A percentile compares a stretch with the other conserved stretches of the same genome.
These are phyloP conservation scores for Trissoscelio sp. DNA, from an alignment of 2,888 invertebrate genomes.

Conservation along the genomic window DNA sequence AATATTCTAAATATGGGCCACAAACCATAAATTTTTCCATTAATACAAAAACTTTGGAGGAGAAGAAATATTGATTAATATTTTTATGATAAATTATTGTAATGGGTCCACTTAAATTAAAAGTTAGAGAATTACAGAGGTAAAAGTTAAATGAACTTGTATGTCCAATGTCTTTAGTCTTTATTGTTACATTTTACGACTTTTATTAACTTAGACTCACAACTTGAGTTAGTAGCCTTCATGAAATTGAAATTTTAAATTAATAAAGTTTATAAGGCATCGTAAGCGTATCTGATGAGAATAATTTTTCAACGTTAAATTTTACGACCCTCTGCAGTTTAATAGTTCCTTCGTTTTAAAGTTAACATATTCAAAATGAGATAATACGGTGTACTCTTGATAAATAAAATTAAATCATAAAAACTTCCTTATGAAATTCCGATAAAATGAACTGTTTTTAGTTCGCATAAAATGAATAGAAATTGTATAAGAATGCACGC, in stretches of 20 bases:
- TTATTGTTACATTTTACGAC: slow-evolving; percentile 9
- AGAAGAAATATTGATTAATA: no score
- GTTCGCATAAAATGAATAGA: background rate
- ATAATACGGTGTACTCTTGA: slow-evolving; percentile 1
- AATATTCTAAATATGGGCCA: no score
- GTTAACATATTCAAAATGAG: slow-evolving; percentile 9
- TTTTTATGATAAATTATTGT: no score
- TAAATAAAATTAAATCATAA: slow-evolving; percentile 18
- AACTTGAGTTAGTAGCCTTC: background rate
- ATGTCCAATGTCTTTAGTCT: background rate
- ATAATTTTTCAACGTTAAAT: slow-evolving; percentile 28
- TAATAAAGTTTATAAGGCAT: slow-evolving; percentile 36
- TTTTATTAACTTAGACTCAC: slow-evolving; percentile 3
- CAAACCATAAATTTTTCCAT: no score
- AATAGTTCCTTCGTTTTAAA: slow-evolving; percentile 24
- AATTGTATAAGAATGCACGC: background rate
- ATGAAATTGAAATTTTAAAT: slow-evolving; percentile 27
- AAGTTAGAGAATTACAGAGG: no score
- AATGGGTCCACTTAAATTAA: no score
- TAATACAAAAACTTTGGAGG: no score
- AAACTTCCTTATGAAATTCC: background rate
- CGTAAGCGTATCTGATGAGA: slow-evolving; percentile 18
- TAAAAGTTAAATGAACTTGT: background rate
- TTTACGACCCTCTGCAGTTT: slow-evolving; percentile 17
- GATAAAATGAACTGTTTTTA: no score